Conservation (phyloP, 2,797 vertebrate genomes). For the Phoebastria nigripes region DNA sequence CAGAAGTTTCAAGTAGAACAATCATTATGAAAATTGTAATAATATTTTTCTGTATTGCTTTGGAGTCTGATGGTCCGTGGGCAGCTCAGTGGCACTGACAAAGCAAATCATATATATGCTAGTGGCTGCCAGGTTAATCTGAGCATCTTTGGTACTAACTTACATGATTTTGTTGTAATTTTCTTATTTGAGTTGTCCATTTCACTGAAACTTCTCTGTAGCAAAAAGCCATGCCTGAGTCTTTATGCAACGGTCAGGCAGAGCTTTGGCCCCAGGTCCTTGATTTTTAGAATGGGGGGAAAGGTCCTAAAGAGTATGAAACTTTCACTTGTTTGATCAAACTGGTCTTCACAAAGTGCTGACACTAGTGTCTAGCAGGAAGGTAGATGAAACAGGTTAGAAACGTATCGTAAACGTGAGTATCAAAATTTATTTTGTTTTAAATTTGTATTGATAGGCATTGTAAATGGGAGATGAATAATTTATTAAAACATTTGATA, state of each 20-base stretch:
- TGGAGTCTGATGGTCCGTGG: neutral
- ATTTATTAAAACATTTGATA: neutral
- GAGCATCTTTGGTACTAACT: neutral
- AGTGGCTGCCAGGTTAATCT: neutral
- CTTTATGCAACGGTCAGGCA: neutral
- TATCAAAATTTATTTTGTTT: neutral
- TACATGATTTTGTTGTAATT: neutral
- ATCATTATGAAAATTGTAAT: neutral
- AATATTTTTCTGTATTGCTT: neutral
- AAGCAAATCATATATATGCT: neutral
- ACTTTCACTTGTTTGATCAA: neutral
- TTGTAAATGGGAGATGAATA: neutral
- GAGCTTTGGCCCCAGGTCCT: slow-evolving; percentile 23
- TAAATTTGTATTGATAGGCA: neutral
- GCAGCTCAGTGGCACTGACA: neutral
- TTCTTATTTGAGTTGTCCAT: neutral
- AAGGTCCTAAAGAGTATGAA: slow-evolving; percentile 44
- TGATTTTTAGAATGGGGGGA: slow-evolving; percentile 62
- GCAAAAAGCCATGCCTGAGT: neutral
- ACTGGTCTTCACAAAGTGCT: slow-evolving; percentile 3
- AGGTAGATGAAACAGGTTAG: neutral
- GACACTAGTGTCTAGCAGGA: neutral
- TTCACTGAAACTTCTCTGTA: neutral
- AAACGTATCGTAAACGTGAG: slow-evolving; percentile 2
- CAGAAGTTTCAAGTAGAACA: neutral